Percentiles rank a stretch among this genome's conserved stretches.
Evolutionary conservation across 1,140 invertebrate species (phyloP).

Genomic region (Drosophila saltans): DNA sequence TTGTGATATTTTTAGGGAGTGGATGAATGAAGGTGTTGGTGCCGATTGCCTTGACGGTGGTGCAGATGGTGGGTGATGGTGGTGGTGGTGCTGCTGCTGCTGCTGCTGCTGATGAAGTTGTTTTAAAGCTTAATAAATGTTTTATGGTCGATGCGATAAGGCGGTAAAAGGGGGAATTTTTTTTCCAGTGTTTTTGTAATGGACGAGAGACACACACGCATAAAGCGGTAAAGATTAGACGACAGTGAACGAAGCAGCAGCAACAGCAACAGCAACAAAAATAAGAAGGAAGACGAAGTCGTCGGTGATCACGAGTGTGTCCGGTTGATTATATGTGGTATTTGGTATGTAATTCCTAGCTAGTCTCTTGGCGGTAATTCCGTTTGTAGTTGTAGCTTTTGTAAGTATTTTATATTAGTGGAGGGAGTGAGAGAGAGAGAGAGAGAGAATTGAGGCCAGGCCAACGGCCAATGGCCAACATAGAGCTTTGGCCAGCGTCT

Average conservation of each 20-base stretch:
- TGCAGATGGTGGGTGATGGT: constrained; percentile 8
- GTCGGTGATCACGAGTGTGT: constrained; percentile 34
- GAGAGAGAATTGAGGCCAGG: neutral
- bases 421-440: neutral
- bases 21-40: constrained; percentile 23
- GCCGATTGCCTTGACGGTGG: constrained; percentile 17
- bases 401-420: neutral
- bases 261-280: no score
- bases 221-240: constrained; percentile 8
- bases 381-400: constrained; percentile 31
- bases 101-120: constrained; percentile 36
- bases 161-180: constrained; percentile 40
- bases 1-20: constrained; percentile 21
- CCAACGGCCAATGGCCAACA: neutral
- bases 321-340: constrained; percentile 23
- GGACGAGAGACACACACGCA: constrained; percentile 1
- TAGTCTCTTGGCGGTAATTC: constrained; percentile 25
- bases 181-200: constrained; percentile 27
- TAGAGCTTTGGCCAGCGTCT: constrained; percentile 4
- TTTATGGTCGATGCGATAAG: constrained; percentile 52
- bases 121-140: constrained; percentile 58
- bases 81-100: neutral
- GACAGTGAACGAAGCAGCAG: neutral
- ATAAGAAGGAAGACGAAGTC: neutral
- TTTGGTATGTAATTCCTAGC: neutral